Conservation (phyloP, 1,140 invertebrate genomes). For the Drosophila orosa region DNA sequence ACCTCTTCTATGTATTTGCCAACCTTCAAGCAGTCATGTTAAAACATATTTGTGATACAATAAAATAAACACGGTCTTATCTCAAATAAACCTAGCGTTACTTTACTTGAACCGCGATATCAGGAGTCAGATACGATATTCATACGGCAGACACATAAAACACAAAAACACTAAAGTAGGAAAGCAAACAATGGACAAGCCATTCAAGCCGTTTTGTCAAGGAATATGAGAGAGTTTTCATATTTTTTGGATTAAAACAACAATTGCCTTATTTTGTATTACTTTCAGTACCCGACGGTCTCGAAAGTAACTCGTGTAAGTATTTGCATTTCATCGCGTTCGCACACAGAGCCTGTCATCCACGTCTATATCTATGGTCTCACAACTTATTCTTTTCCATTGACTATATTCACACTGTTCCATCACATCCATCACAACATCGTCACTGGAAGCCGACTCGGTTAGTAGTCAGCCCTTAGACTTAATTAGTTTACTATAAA, state of each 20-base stretch:
- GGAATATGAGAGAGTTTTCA: conserved; percentile 8
- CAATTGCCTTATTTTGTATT: conserved; percentile 52
- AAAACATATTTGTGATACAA: conserved; percentile 81
- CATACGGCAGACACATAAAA: conserved; percentile 46
- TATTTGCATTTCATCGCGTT: conserved; percentile 35
- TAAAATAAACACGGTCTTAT: conserved; percentile 68
- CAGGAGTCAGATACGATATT: conserved; percentile 64
- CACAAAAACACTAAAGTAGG: conserved; percentile 5
- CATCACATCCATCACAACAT: conserved; percentile 52
- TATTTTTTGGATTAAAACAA: conserved; percentile 21
- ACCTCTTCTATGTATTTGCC: conserved; percentile 54
- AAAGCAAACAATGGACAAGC: neutral
- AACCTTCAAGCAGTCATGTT: conserved; percentile 62
- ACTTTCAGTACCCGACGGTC: conserved; percentile 76
- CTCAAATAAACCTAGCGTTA: conserved; percentile 51
- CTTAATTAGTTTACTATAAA: conserved; percentile 3
- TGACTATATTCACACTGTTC: conserved; percentile 54
- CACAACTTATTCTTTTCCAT: conserved; percentile 46
- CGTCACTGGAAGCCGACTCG: conserved; percentile 52
- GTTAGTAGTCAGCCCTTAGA: conserved; percentile 58
- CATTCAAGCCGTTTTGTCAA: conserved; percentile 20
- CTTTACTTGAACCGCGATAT: conserved; percentile 21
- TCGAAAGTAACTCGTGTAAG: conserved; percentile 76
- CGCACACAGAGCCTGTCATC: conserved; percentile 47
- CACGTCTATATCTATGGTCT: conserved; percentile 46